phyloP scores from a whole-genome alignment of 2,888 invertebrate species.

The Stomorhina lunata region DNA sequence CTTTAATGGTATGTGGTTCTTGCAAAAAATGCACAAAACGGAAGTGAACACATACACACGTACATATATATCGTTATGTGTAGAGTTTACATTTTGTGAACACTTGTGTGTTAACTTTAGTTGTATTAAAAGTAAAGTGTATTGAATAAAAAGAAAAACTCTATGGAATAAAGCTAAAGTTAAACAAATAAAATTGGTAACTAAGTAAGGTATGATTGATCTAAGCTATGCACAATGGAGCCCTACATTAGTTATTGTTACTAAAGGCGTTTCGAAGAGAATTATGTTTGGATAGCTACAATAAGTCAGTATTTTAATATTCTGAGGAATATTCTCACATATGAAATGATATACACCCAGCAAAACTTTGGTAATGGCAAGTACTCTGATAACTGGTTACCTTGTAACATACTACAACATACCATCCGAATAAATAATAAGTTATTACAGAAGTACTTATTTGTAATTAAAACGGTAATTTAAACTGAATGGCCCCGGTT shows the following conservation, averaged over 20 bases:
- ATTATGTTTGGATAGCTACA: background rate
- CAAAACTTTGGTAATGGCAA: too few species aligned
- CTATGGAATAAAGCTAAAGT: too few species aligned
- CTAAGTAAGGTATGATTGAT: background rate
- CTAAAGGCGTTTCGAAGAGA: background rate
- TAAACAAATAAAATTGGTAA: background rate
- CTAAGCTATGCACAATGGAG: background rate
- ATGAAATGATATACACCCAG: too few species aligned
- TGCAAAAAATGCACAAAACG: background rate
- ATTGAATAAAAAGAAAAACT: background rate
- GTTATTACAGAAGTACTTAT: too few species aligned
- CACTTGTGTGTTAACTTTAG: conserved; percentile 4
- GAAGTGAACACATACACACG: background rate
- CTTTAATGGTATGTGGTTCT: conserved; percentile 33
- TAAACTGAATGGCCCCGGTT: too few species aligned
- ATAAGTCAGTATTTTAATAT: background rate
- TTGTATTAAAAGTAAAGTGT: conserved; percentile 14
- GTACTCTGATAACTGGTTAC: too few species aligned
- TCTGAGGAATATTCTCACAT: too few species aligned
- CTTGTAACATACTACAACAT: too few species aligned
- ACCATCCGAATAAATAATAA: too few species aligned
- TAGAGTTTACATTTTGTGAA: conserved; percentile 28
- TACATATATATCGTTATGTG: background rate
- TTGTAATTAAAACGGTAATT: too few species aligned
- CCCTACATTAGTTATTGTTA: background rate